Evolutionary conservation across 2,888 invertebrate species (phyloP).

Genomic region (Apoda limacodes): DNA sequence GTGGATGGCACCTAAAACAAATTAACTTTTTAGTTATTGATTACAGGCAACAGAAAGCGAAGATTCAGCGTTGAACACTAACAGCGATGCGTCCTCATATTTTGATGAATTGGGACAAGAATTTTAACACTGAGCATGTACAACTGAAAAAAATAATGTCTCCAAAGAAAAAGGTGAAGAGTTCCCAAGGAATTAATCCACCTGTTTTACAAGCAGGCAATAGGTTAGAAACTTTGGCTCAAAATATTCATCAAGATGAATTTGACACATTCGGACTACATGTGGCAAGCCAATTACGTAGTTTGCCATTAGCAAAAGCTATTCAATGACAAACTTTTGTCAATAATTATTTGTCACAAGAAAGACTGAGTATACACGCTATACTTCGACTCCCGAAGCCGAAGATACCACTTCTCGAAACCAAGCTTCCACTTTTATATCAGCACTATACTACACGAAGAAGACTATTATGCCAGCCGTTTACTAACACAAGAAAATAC

Average conservation of each 20-base stretch:
- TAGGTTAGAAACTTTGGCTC: constrained; percentile 16
- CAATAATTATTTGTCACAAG: constrained; percentile 23
- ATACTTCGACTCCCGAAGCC: constrained; percentile 23
- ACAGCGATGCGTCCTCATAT: constrained; percentile 23
- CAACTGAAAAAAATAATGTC: constrained; percentile 22
- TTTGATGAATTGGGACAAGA: constrained; percentile 24
- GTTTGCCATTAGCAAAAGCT: constrained; percentile 22
- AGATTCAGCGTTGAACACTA: too few relatives aligned
- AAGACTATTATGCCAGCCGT: constrained; percentile 32
- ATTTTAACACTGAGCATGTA: constrained; percentile 20
- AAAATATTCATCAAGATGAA: constrained; percentile 21
- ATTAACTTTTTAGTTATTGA: too few relatives aligned
- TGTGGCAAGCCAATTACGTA: constrained; percentile 25
- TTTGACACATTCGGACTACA: constrained; percentile 25
- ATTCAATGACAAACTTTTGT: constrained; percentile 25
- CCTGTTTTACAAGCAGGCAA: constrained; percentile 21
- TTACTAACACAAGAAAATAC: constrained; percentile 28
- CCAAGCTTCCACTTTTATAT: constrained; percentile 22
- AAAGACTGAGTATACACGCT: constrained; percentile 20
- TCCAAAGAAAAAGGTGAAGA: constrained; percentile 22
- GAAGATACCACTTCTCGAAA: constrained; percentile 23
- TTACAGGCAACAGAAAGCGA: too few relatives aligned
- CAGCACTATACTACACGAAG: constrained; percentile 25
- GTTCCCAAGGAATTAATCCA: constrained; percentile 21
- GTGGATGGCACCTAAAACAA: constrained; percentile 24